phyloP scores from a whole-genome alignment of 2,888 invertebrate genomes.

The Tipula unca region DNA sequence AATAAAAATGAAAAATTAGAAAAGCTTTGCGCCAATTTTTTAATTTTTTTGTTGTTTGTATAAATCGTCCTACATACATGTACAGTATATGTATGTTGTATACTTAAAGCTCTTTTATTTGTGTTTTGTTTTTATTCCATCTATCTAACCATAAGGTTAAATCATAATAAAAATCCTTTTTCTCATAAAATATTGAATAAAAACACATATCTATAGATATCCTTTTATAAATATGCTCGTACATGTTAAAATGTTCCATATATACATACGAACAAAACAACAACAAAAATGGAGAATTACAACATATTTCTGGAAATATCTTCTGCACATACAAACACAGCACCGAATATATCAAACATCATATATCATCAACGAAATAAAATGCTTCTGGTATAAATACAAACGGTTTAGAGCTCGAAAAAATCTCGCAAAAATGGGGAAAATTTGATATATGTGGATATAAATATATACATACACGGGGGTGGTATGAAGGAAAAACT shows the following conservation, averaged over 20 bases:
- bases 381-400: background rate
- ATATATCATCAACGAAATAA: background rate
- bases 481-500: background rate
- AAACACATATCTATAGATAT: background rate
- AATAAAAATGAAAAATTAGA: background rate
- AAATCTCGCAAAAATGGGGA: background rate
- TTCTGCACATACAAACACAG: background rate
- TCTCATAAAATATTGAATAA: background rate
- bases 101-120: background rate
- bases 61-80: background rate
- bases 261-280: background rate
- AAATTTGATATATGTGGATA: background rate
- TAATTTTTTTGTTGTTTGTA: too few species aligned
- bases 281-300: background rate
- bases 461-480: background rate
- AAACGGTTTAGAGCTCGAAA: background rate
- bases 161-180: conserved; percentile 3
- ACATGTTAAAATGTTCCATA: too few species aligned
- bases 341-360: background rate
- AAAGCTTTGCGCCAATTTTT: background rate
- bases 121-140: background rate
- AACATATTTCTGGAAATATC: background rate
- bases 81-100: background rate
- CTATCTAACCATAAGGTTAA: background rate
- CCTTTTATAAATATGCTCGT: background rate